A percentile compares a stretch with the other conserved stretches of the same genome.
These are phyloP conservation scores for Panthera tigris DNA, from an alignment of 2,113 vertebrate species.

Conservation along the genomic window DNA sequence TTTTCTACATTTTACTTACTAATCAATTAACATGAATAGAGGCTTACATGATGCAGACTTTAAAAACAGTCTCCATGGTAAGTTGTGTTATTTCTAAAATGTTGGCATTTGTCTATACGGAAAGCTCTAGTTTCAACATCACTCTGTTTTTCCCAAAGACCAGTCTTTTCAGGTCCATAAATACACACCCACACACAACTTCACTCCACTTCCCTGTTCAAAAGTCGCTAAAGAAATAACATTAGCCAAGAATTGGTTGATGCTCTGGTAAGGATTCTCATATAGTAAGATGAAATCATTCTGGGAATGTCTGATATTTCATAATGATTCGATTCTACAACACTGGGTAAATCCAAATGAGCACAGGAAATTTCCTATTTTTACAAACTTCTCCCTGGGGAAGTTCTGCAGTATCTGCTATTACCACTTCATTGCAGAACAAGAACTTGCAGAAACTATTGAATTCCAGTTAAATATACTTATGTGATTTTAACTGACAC, in stretches of 20 bases:
- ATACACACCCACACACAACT: not conserved
- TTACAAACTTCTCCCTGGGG: constrained; percentile 21
- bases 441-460: not conserved
- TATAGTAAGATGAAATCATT: not conserved
- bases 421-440: not conserved
- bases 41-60: not conserved
- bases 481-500: not conserved
- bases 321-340: constrained; percentile 19
- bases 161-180: not conserved
- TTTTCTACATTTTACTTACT: not conserved
- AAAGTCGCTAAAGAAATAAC: not conserved
- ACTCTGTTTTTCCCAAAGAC: not conserved
- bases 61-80: not conserved
- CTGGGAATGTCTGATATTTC: constrained; percentile 14
- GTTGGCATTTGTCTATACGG: not conserved
- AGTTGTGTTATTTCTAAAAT: not conserved
- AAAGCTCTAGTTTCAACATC: not conserved
- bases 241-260: not conserved
- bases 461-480: not conserved
- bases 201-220: not conserved
- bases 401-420: not conserved
- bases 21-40: not conserved
- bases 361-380: not conserved
- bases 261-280: not conserved
- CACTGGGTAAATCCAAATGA: constrained; percentile 34